These are phyloP conservation scores for Sebastes itinus DNA, from an alignment of 2,797 vertebrate genomes.

Conservation along the genomic window DNA sequence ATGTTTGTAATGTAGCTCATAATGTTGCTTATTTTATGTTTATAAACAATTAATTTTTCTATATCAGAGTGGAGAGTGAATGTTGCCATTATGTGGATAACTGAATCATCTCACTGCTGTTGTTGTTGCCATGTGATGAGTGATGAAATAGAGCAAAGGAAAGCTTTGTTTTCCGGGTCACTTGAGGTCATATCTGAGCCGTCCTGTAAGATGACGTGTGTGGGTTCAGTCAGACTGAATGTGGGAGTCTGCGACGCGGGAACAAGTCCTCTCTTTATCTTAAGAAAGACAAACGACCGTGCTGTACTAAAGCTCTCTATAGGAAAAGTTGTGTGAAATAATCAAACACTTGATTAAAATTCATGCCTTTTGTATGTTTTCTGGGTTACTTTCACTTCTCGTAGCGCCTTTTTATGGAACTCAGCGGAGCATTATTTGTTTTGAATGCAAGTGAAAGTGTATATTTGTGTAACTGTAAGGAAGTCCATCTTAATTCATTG, in stretches of 20 bases:
- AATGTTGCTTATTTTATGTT: background rate
- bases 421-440: constrained; percentile 2
- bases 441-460: constrained; percentile 7
- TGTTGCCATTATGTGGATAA: constrained; percentile 1
- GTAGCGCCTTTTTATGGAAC: background rate
- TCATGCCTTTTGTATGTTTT: constrained; percentile 34
- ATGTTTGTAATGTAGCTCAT: constrained; percentile 5
- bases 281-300: constrained; percentile 59
- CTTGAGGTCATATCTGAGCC: constrained; percentile 49
- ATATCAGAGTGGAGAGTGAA: background rate
- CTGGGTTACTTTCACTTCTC: constrained; percentile 12
- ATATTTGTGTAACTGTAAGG: constrained; percentile 18
- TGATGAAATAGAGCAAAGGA: constrained; percentile 43
- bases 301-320: constrained; percentile 38
- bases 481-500: background rate
- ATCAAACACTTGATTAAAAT: constrained; percentile 36
- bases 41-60: constrained; percentile 16
- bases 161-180: constrained; percentile 51
- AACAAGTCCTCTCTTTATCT: constrained; percentile 69
- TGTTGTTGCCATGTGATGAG: constrained; percentile 26
- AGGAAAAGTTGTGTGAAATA: constrained; percentile 22
- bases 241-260: constrained; percentile 52
- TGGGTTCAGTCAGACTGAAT: constrained; percentile 42
- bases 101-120: constrained; percentile 22
- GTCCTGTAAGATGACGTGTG: constrained; percentile 50